Conservation (phyloP, 2,888 invertebrate genomes). For the Eulithis prunata region DNA sequence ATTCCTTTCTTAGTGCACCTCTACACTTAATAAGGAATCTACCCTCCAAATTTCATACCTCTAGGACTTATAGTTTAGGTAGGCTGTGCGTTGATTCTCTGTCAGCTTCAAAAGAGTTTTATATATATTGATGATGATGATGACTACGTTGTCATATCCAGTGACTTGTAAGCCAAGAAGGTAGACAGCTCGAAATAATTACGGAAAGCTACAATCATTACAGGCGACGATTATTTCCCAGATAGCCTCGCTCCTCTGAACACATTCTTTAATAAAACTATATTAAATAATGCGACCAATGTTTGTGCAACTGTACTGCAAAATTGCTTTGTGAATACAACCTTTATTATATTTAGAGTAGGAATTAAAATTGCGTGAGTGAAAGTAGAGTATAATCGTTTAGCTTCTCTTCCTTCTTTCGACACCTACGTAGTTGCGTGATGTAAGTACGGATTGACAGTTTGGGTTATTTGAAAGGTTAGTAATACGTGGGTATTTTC, state of each 20-base stretch:
- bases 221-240: slow-evolving; percentile 76
- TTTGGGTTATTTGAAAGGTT: slow-evolving; percentile 7
- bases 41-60: too few relatives aligned
- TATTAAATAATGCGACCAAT: slow-evolving; percentile 70
- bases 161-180: slow-evolving; percentile 42
- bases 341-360: neutral
- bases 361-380: neutral
- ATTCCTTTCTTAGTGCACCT: too few relatives aligned
- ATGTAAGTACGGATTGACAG: slow-evolving; percentile 9
- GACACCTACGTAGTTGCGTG: slow-evolving; percentile 13
- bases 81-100: too few relatives aligned
- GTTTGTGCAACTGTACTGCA: slow-evolving; percentile 32
- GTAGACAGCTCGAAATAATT: slow-evolving; percentile 76
- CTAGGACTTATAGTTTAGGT: too few relatives aligned
- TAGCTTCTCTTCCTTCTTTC: slow-evolving; percentile 29
- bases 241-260: slow-evolving; percentile 77
- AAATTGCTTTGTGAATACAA: slow-evolving; percentile 15
- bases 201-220: slow-evolving; percentile 76
- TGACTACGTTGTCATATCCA: slow-evolving; percentile 49
- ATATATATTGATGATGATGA: too few relatives aligned
- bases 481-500: neutral
- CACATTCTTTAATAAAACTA: slow-evolving; percentile 79
- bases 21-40: too few relatives aligned
- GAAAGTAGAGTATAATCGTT: neutral
- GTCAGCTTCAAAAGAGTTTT: too few relatives aligned